Evolutionary conservation across 2,113 vertebrate genomes (phyloP), one percentile per base, ranked within the genome.

Genomic region (Anhinga rufa): DNA sequence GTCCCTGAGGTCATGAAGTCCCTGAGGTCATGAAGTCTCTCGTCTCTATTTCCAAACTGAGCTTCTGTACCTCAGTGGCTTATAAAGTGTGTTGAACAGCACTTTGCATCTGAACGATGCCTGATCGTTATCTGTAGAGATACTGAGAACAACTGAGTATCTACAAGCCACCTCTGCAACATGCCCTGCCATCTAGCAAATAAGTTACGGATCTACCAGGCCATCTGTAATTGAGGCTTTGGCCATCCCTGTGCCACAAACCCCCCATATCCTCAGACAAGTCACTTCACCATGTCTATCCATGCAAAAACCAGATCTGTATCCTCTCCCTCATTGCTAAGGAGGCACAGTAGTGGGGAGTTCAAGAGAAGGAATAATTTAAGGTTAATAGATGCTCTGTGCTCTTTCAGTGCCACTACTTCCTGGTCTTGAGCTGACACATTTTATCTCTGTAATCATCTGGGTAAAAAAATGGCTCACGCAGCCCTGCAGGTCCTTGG

Each of bases 161-260:
- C 48, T 76, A 71, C 3, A 11, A 82, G 54, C 58, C 70, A 72
- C 58, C n/a, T 76, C 65, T 82, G 38, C 70, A 51, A 52, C 13
- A 26, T 0, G 0, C 1, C 1, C 38, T 78, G 55, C 19, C 2
- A 18, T 31, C 69, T 72, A 76, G 31, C 52, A 74, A 64, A 1
- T 32, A 82, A 78, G 34, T n/a, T 91, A 76, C 62, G 77, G 28
- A 69, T 36, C 57, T 72, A 79, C 44, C 25, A 60, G 65, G 52
- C 40, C 72, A 79, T 28, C 46, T 82, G 61, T 72, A 40, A 64
- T 12, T 4, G 10, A 76, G 32, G 61, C 6, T 92, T 91, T 34
- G 69, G 66, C 69, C 81, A 84, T 57, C 21, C n/a, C 25, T 34
- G 6, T 6, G 3, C 17, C n/a, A 83, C 60, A 75, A n/a, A 10